Conservation (phyloP, 2,797 vertebrate genomes). For the Pseudochirops corinnae region DNA sequence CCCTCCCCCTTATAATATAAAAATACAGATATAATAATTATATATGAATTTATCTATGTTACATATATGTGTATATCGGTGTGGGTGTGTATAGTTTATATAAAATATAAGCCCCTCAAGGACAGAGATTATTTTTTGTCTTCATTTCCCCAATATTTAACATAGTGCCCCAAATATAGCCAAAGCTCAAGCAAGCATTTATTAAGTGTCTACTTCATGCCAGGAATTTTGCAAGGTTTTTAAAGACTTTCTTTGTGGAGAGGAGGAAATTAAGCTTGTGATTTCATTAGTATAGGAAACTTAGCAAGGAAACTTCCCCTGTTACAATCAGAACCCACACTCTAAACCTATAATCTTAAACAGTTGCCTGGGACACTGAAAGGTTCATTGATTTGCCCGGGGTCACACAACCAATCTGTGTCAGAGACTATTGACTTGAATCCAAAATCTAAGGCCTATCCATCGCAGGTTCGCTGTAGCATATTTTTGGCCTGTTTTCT, state of each 20-base stretch:
- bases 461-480: too few relatives aligned
- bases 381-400: not conserved
- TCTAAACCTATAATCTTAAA: not conserved
- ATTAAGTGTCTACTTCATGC: not conserved
- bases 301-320: not conserved
- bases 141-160: not conserved
- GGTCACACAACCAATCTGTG: constrained; percentile 77
- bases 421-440: not conserved
- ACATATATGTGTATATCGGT: too few relatives aligned
- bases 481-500: not conserved
- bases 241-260: not conserved
- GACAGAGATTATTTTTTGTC: not conserved
- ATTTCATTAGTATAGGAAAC: not conserved
- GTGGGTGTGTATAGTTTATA: too few relatives aligned
- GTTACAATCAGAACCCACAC: not conserved
- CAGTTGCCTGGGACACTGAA: not conserved
- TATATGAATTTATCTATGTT: too few relatives aligned
- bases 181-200: not conserved
- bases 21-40: not conserved
- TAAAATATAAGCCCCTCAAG: not conserved
- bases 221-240: not conserved
- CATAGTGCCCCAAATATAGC: not conserved
- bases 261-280: not conserved
- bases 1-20: not conserved
- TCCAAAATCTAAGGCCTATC: not conserved